Percentiles rank a stretch among this genome's conserved stretches.
phyloP scores from a whole-genome alignment of 2,888 invertebrate genomes.

The Ectemnius continuus region DNA sequence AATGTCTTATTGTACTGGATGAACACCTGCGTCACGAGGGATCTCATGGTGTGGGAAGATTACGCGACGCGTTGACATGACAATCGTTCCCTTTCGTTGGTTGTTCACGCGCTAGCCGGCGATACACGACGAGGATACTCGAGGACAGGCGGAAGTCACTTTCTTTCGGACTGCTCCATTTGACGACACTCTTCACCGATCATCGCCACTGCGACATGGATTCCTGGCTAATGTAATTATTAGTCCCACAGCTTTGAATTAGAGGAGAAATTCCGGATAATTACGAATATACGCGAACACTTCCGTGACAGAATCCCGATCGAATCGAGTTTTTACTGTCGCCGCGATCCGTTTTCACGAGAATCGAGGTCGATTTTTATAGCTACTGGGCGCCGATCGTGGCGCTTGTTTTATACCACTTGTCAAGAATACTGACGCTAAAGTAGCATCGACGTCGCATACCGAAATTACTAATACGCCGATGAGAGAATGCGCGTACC shows the following conservation, averaged over 20 bases:
- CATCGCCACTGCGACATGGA: background rate
- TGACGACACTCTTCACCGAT: conserved; percentile 29
- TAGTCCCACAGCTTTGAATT: too few species aligned
- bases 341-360: background rate
- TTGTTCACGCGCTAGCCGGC: conserved; percentile 20
- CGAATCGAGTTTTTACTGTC: background rate
- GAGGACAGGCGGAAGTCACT: conserved; percentile 53
- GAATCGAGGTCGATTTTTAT: background rate
- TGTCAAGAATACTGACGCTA: too few species aligned
- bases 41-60: conserved; percentile 29
- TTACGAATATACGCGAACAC: too few species aligned
- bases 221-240: background rate
- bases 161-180: conserved; percentile 57
- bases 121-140: conserved; percentile 14
- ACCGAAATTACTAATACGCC: background rate
- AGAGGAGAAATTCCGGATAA: background rate
- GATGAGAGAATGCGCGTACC: background rate
- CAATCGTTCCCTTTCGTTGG: conserved; percentile 51
- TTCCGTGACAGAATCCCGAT: too few species aligned
- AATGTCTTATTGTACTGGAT: background rate
- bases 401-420: too few species aligned
- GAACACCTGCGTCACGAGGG: background rate
- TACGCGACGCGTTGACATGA: conserved; percentile 28
- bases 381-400: too few species aligned
- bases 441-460: too few species aligned